Conservation (phyloP, 2,888 invertebrate species). For the Coelopa pilipes region DNA sequence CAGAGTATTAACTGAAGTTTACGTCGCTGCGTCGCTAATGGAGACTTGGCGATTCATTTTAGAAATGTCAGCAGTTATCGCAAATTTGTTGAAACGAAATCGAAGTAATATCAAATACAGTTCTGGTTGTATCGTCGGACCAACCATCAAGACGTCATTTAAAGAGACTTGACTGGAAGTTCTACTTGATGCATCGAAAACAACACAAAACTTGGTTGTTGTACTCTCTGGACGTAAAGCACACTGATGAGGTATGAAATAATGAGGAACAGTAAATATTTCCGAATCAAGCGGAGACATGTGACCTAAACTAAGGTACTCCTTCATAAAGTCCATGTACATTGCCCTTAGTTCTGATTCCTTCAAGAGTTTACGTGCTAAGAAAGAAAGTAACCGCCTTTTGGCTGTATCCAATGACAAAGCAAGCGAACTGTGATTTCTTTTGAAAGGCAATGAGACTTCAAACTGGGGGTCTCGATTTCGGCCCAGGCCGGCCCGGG, state of each 20-base stretch:
- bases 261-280: not conserved
- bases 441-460: not conserved
- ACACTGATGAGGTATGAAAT: constrained; percentile 22
- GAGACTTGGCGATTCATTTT: constrained; percentile 19
- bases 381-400: not conserved
- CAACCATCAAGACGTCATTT: constrained; percentile 21
- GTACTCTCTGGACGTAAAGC: constrained; percentile 4
- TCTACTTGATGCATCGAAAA: constrained; percentile 14
- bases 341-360: not conserved
- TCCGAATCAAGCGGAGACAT: not conserved
- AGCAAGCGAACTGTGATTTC: not conserved
- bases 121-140: constrained; percentile 23
- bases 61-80: constrained; percentile 25
- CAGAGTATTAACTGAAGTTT: constrained; percentile 15
- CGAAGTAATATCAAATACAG: not conserved
- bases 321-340: constrained; percentile 13
- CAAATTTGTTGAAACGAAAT: constrained; percentile 26
- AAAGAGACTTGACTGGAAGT: constrained; percentile 2
- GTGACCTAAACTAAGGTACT: constrained; percentile 12
- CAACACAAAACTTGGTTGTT: not conserved
- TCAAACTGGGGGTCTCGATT: no score
- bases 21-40: constrained; percentile 9
- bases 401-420: constrained; percentile 5
- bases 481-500: no score
- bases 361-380: constrained; percentile 1